These are phyloP conservation scores for Gephyroberyx darwinii DNA, from an alignment of 2,797 vertebrate genomes.

Conservation along the genomic window DNA sequence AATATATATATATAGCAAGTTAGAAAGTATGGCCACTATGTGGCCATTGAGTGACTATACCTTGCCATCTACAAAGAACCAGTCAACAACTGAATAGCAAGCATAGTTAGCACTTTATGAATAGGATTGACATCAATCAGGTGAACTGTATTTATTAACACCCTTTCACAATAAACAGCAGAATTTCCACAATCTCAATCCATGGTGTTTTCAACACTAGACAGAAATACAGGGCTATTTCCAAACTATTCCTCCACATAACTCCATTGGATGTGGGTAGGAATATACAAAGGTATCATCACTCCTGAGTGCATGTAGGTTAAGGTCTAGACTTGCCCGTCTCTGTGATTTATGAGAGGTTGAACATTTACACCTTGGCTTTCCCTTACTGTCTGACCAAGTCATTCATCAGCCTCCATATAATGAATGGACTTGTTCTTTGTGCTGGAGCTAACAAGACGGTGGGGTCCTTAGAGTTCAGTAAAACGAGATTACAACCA, in stretches of 20 bases:
- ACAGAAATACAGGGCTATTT: conserved; percentile 47
- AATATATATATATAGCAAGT: too few relatives aligned
- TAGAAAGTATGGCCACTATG: too few relatives aligned
- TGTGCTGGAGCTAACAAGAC: conserved; percentile 84
- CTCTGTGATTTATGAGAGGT: conserved; percentile 86
- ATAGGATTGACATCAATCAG: conserved; percentile 6
- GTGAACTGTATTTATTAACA: conserved; percentile 19
- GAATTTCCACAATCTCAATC: conserved; percentile 8
- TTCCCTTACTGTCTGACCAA: conserved; percentile 85
- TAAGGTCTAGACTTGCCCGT: conserved; percentile 85
- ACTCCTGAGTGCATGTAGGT: conserved; percentile 86
- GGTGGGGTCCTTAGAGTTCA: conserved; percentile 83
- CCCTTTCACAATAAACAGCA: conserved; percentile 15
- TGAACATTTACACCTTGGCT: conserved; percentile 87
- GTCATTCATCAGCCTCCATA: conserved; percentile 85
- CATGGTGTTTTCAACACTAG: conserved; percentile 21
- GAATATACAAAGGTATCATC: conserved; percentile 81
- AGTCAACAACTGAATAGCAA: conserved; percentile 19
- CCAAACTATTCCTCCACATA: conserved; percentile 69
- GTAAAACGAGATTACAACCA: conserved; percentile 83
- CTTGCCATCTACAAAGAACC: conserved; percentile 11
- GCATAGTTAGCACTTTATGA: not conserved
- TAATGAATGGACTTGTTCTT: conserved; percentile 87
- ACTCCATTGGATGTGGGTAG: conserved; percentile 56
- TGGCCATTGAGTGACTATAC: too few relatives aligned